phyloP scores from a whole-genome alignment of 2,888 invertebrate genomes.

The Phengaris alcon region DNA sequence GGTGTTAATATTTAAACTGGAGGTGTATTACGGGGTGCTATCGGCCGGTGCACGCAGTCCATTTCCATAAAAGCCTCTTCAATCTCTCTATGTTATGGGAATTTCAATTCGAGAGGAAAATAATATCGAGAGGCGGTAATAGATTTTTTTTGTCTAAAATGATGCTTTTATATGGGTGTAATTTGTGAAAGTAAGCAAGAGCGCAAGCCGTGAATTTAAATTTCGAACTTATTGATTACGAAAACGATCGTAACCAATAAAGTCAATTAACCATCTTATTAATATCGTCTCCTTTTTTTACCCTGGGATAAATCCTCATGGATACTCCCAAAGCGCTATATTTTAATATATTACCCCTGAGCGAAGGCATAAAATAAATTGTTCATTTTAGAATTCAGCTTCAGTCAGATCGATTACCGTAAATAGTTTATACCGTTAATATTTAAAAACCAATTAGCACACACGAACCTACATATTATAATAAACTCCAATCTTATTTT shows the following conservation, averaged over 20 bases:
- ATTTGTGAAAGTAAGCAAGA: not conserved
- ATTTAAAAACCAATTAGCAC: not conserved
- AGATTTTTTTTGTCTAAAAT: slow-evolving; percentile 40
- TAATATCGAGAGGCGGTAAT: slow-evolving; percentile 45
- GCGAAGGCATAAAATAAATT: too few species aligned
- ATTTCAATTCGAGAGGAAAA: slow-evolving; percentile 65
- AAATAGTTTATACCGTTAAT: too few species aligned
- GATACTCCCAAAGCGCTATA: too few species aligned
- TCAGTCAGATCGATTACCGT: too few species aligned
- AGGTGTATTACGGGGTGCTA: slow-evolving; percentile 56
- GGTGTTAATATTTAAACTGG: slow-evolving; percentile 72
- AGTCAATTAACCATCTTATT: too few species aligned
- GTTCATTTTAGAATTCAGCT: too few species aligned
- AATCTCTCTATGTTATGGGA: slow-evolving; percentile 75
- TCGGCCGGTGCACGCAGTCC: slow-evolving; percentile 69
- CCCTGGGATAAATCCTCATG: too few species aligned
- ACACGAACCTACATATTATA: not conserved
- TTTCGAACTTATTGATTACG: not conserved
- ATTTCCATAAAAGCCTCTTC: slow-evolving; percentile 80
- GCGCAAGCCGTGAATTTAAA: not conserved
- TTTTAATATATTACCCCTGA: too few species aligned
- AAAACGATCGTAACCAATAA: not conserved
- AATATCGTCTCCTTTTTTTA: too few species aligned
- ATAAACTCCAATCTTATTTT: not conserved
- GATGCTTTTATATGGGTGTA: not conserved